Base-by-base conservation (phyloP, 2,888 invertebrate species). In the Reticulitermes lucifugus region DNA sequence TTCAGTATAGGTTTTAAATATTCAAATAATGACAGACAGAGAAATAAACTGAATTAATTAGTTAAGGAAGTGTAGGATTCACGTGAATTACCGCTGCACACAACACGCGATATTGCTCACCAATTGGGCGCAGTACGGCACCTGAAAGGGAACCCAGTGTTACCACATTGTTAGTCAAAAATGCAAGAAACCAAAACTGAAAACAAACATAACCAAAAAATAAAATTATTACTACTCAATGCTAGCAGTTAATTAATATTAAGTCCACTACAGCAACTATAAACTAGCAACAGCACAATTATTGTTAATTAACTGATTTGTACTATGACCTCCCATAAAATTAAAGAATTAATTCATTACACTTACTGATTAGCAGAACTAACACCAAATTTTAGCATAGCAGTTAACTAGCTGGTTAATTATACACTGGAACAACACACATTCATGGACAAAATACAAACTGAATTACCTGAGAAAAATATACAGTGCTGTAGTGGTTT, bases 81-180 rank as follows among this genome's bases (percentile, higher is more conserved):
- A 86, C 85, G 95, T 95, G 95, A 95, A 93, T 94, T 96, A 96
- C 96, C 96, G 96, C 96, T 96, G 96, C 96, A 96, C 96, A 96
- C 96, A 96, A 96, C 96, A 96, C 96, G 96, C 96, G 95, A 95
- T 95, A 96, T 96, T 96, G 96, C 96, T 96, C 96, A 96, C 96
- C 96, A 96, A 95, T 95, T 96, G 96, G 94, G 96, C 96, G 95
- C 96, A 96, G 95, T 95, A 96, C 94, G 96, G 96, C 95, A 96
- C 96, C 96, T 96, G 96, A 60, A 91, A 91, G 91, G 92, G 91
- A 92, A 92, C 90, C 90, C 89, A 91, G 91, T 91, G 92, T 92
- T 92, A 92, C 88, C 88, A 88, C 87, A 90, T 91, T 91, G 91
- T 91, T 91, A 91, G 91, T 91, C 75, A 86, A 85, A 85, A 87